Conservation (phyloP, 2,797 vertebrate species). For the Bucorvus abyssinicus region DNA sequence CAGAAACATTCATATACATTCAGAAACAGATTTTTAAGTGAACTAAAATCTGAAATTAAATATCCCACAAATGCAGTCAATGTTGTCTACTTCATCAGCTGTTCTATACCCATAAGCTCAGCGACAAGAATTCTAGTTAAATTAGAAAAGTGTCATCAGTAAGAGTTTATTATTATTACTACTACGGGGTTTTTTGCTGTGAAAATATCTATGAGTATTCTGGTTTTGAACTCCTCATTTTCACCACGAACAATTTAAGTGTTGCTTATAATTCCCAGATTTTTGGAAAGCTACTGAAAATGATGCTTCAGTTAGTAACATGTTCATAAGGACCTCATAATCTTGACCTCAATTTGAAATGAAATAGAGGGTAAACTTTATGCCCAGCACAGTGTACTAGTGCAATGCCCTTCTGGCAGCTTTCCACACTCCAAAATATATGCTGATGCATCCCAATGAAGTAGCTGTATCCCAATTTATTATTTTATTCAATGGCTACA, state of each 20-base stretch:
- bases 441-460: neutral
- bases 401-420: neutral
- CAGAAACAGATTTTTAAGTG: neutral
- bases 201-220: neutral
- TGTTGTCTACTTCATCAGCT: neutral
- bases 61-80: neutral
- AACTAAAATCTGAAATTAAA: neutral
- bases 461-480: neutral
- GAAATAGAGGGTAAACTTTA: neutral
- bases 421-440: neutral
- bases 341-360: neutral
- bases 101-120: neutral
- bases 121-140: neutral
- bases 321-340: neutral
- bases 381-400: neutral
- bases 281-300: neutral
- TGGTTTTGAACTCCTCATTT: neutral
- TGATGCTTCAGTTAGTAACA: neutral
- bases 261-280: neutral
- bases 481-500: neutral
- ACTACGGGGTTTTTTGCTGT: neutral
- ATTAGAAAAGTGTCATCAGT: neutral
- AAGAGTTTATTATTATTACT: neutral
- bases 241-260: neutral
- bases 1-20: neutral